phyloP scores from a whole-genome alignment of 2,797 vertebrate species.

The Epinephelus awoara region DNA sequence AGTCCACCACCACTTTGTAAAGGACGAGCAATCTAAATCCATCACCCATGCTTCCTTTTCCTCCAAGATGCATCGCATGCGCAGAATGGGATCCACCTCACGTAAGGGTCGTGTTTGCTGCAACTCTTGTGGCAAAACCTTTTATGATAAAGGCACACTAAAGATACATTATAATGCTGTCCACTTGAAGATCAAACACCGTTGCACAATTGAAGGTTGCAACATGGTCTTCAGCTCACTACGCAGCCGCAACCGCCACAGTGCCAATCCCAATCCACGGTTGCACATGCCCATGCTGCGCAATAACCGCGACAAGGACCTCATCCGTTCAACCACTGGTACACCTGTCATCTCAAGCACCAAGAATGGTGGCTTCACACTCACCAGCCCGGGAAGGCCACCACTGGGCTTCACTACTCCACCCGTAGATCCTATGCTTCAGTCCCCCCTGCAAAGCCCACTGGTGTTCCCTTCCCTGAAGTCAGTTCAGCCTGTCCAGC shows the following conservation, averaged over 20 bases:
- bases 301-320: constrained; percentile 98
- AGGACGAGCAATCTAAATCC: constrained; percentile 86
- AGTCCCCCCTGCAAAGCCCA: constrained; percentile 94
- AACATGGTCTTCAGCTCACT: constrained; percentile 98
- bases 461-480: constrained; percentile 97
- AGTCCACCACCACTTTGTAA: constrained; percentile 86
- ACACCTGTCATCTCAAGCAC: constrained; percentile 98
- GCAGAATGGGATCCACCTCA: constrained; percentile 96
- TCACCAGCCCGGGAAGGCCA: constrained; percentile 96
- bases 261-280: constrained; percentile 97
- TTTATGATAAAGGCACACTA: constrained; percentile 93
- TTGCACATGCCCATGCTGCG: constrained; percentile 95
- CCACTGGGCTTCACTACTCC: constrained; percentile 97
- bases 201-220: constrained; percentile 96
- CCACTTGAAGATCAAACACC: constrained; percentile 98
- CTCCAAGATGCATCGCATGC: constrained; percentile 97
- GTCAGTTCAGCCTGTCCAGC: constrained; percentile 96
- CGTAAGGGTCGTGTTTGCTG: constrained; percentile 98
- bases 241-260: constrained; percentile 96
- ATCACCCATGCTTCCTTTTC: constrained; percentile 96
- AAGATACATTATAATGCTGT: constrained; percentile 99
- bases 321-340: constrained; percentile 93
- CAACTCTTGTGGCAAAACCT: constrained; percentile 98
- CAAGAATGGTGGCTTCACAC: constrained; percentile 91
- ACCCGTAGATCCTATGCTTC: constrained; percentile 94